Conservation (phyloP, 2,113 vertebrate species). For the Chloropsis cyanopogon region DNA sequence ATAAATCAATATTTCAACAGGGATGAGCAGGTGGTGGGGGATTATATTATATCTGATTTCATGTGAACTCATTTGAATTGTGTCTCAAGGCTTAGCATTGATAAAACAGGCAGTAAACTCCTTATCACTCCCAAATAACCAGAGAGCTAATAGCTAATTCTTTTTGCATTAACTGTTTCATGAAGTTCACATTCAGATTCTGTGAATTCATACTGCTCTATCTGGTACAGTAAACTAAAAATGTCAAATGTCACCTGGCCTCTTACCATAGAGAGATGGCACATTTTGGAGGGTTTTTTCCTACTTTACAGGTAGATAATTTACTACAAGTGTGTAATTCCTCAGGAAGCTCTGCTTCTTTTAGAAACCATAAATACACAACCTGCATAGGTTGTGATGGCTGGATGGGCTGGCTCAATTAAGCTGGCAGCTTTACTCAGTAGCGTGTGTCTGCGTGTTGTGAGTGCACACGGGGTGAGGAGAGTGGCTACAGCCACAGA, state of each 20-base stretch:
- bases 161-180: not conserved
- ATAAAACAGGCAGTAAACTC: not conserved
- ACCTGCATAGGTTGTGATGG: not conserved
- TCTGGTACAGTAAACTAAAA: not conserved
- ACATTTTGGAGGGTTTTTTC: not conserved
- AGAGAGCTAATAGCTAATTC: not conserved
- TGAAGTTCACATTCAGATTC: not conserved
- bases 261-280: not conserved
- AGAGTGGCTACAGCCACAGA: fast-evolving
- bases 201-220: not conserved
- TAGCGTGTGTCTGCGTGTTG: not conserved
- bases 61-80: not conserved
- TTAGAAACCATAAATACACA: not conserved
- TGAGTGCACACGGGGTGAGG: not conserved
- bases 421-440: not conserved
- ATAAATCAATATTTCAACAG: constrained; percentile 66
- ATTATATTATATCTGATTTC: not conserved
- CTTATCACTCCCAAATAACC: not conserved
- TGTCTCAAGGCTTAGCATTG: not conserved
- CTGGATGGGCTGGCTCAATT: not conserved
- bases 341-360: not conserved
- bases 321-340: not conserved
- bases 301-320: not conserved
- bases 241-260: not conserved
- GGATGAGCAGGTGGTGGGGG: not conserved